These are phyloP conservation scores for Triplophysa dalaica DNA, from an alignment of 2,113 vertebrate genomes.

Conservation along the genomic window DNA sequence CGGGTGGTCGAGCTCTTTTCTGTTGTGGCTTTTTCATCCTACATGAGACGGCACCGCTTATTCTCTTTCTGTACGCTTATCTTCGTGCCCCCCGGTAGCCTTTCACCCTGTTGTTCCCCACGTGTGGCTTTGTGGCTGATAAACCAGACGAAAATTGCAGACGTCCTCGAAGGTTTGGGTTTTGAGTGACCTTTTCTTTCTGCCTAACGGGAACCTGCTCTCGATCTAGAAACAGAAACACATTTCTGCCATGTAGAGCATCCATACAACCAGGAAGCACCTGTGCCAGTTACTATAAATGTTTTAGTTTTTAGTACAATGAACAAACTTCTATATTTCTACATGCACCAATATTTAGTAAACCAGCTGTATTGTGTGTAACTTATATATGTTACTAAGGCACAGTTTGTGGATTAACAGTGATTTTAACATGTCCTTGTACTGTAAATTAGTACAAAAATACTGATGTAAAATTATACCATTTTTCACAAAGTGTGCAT, in stretches of 20 bases:
- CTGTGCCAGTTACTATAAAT: background rate
- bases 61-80: background rate
- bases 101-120: background rate
- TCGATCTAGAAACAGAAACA: conserved; percentile 11
- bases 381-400: no score
- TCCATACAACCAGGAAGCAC: background rate
- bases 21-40: conserved; percentile 31
- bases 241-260: background rate
- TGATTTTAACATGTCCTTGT: background rate
- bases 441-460: background rate
- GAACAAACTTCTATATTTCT: background rate
- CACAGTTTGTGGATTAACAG: no score
- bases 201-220: conserved; percentile 39
- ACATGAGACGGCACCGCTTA: background rate
- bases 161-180: conserved; percentile 5
- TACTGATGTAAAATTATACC: no score
- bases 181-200: conserved; percentile 48
- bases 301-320: background rate
- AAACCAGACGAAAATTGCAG: conserved; percentile 4
- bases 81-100: background rate
- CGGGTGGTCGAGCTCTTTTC: conserved; percentile 37
- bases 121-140: conserved; percentile 9
- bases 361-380: background rate
- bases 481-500: background rate
- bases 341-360: background rate